Evolutionary conservation across 2,797 vertebrate species (phyloP).

Genomic region (Anguilla megastoma): DNA sequence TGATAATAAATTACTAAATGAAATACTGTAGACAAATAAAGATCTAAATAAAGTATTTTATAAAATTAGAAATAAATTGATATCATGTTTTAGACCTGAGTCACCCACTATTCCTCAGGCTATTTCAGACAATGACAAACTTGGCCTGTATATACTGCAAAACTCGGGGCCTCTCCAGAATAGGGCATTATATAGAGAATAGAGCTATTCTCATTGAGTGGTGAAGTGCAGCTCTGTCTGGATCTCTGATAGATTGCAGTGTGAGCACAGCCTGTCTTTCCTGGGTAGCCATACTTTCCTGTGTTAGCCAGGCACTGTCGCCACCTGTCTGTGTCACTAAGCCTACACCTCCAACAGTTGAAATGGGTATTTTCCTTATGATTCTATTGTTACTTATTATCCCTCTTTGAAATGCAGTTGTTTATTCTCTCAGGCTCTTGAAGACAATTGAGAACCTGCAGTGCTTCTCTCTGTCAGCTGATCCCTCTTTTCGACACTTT

Average conservation of each 20-base stretch:
- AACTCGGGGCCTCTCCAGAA: no score
- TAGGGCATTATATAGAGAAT: no score
- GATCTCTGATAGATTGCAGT: neutral
- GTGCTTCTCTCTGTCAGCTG: constrained; percentile 82
- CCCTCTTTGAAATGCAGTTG: neutral
- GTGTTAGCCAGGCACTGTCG: neutral
- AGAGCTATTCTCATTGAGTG: neutral
- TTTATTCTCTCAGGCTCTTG: constrained; percentile 71
- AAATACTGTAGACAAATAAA: neutral
- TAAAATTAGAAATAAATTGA: neutral
- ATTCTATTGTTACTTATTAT: neutral
- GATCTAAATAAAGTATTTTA: neutral
- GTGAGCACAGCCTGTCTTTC: neutral
- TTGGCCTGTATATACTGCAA: no score
- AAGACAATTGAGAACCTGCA: constrained; percentile 88
- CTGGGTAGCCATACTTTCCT: neutral
- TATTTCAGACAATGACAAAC: no score
- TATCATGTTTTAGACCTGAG: neutral
- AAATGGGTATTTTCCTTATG: neutral
- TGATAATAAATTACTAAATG: neutral
- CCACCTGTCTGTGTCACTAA: neutral
- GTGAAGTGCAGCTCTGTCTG: neutral
- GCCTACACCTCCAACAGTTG: neutral
- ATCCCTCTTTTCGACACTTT: constrained; percentile 86
- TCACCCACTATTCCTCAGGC: no score